A percentile compares a stretch with the other conserved stretches of the same genome.
Conservation (phyloP, 1,140 invertebrate genomes). For the Arctopsyche grandis region DNA sequence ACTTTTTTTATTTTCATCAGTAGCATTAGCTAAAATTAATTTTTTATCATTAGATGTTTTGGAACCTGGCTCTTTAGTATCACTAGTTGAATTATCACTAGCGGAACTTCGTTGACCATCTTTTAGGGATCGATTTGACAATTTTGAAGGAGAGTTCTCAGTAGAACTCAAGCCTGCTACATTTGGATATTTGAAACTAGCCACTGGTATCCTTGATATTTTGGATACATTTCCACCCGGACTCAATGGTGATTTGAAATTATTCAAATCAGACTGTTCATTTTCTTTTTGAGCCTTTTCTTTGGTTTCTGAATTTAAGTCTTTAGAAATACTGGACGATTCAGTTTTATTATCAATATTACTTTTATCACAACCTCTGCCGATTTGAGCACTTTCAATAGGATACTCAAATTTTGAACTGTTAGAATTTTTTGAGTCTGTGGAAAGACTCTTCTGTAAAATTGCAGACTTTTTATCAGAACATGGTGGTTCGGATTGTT, state of each 20-base stretch:
- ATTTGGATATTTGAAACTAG: conserved; percentile 65
- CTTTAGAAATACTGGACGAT: not conserved
- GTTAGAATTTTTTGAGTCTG: conserved; percentile 58
- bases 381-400: conserved; percentile 48
- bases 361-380: conserved; percentile 14
- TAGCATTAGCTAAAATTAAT: not conserved
- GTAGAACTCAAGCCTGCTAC: conserved; percentile 57
- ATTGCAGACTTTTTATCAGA: conserved; percentile 58
- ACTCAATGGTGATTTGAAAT: conserved; percentile 48
- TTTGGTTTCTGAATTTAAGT: not conserved
- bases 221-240: conserved; percentile 45
- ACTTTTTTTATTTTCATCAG: conserved; percentile 27
- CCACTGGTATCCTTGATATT: conserved; percentile 61
- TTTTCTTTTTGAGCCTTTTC: not conserved
- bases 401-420: conserved; percentile 49
- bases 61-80: conserved; percentile 35
- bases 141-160: conserved; percentile 61
- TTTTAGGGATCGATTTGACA: conserved; percentile 47
- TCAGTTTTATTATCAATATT: not conserved
- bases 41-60: conserved; percentile 37
- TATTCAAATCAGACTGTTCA: conserved; percentile 27
- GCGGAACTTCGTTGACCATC: conserved; percentile 49
- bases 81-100: conserved; percentile 49
- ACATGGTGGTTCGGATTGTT: conserved; percentile 61
- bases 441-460: conserved; percentile 63